Conservation (phyloP, 2,113 vertebrate species). For the Spea bombifrons region DNA sequence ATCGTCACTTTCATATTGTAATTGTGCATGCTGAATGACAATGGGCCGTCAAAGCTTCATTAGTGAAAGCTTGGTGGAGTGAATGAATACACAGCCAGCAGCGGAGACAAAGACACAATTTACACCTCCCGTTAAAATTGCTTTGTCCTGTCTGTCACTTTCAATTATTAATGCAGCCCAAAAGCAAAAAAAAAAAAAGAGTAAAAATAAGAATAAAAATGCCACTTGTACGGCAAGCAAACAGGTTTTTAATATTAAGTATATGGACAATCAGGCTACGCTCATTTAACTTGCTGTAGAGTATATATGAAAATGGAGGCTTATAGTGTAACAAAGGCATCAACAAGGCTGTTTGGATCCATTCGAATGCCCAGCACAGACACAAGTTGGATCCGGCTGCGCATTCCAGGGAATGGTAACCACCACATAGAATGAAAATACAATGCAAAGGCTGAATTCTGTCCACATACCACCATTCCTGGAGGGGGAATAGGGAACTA, state of each 20-base stretch:
- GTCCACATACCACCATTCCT: too few species aligned
- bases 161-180: conserved; percentile 28
- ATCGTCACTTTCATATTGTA: not conserved
- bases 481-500: too few species aligned
- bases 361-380: not conserved
- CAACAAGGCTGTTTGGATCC: not conserved
- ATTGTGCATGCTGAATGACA: conserved; percentile 25
- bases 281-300: not conserved
- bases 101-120: conserved; percentile 22
- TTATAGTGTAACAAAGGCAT: conserved; percentile 4
- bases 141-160: not conserved
- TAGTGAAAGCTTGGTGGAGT: conserved; percentile 3
- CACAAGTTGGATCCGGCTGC: not conserved
- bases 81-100: conserved; percentile 22
- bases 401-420: not conserved
- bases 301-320: conserved; percentile 19
- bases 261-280: not conserved
- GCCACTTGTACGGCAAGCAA: too few species aligned
- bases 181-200: not conserved
- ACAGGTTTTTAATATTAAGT: too few species aligned
- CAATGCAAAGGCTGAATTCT: too few species aligned
- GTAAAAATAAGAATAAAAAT: too few species aligned
- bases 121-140: conserved; percentile 13
- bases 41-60: not conserved
- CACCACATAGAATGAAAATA: too few species aligned